phyloP scores from a whole-genome alignment of 2,113 vertebrate species.

The Anhinga anhinga region DNA sequence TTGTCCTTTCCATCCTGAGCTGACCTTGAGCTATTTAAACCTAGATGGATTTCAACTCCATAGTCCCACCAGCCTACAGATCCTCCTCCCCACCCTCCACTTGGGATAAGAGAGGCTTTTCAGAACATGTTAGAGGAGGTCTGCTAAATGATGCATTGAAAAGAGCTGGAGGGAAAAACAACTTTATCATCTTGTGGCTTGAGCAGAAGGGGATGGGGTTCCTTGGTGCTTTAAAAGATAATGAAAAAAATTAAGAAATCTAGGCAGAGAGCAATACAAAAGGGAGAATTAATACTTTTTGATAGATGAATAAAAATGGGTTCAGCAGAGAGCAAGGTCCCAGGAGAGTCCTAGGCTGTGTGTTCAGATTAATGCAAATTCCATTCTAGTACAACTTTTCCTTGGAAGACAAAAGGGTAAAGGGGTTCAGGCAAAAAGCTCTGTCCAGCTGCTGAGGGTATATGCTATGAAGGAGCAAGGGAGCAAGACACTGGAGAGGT shows the following conservation, averaged over 20 bases:
- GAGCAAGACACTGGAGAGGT: background rate
- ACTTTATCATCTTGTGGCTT: conserved; percentile 25
- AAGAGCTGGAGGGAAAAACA: conserved; percentile 51
- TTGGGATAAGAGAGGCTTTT: conserved; percentile 47
- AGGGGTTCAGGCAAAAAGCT: background rate
- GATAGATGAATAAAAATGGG: conserved; percentile 10
- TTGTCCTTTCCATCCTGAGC: conserved; percentile 21
- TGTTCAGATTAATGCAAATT: background rate
- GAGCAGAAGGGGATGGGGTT: conserved; percentile 15
- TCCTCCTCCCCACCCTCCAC: background rate
- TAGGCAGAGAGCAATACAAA: background rate
- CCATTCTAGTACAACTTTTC: background rate
- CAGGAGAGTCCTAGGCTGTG: background rate
- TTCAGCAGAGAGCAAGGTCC: background rate
- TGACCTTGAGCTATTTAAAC: conserved; percentile 62
- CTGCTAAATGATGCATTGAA: conserved; percentile 63
- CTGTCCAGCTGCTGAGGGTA: background rate
- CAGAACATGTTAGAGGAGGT: conserved; percentile 37
- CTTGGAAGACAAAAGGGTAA: background rate
- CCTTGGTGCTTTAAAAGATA: conserved; percentile 47
- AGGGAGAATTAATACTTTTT: conserved; percentile 33
- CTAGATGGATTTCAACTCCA: conserved; percentile 34
- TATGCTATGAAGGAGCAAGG: background rate
- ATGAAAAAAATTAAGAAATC: background rate
- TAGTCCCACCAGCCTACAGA: background rate